phyloP scores from a whole-genome alignment of 2,888 invertebrate genomes.

The Pogonocherus hispidulus region DNA sequence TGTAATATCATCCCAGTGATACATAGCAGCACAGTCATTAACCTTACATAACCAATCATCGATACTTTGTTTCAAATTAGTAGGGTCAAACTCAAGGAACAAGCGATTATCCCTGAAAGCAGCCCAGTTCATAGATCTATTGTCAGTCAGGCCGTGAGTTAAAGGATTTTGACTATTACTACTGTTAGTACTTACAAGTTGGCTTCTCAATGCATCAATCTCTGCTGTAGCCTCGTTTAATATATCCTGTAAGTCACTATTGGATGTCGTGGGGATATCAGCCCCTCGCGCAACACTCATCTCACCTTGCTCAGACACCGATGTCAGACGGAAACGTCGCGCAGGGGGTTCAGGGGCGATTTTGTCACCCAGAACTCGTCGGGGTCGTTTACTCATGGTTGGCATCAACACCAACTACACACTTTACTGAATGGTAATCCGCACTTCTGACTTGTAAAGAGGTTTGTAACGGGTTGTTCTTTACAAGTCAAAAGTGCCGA shows the following conservation, averaged over 20 bases:
- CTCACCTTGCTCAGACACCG: no score
- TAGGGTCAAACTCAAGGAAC: neutral
- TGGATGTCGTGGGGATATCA: conserved; percentile 1
- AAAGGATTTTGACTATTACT: neutral
- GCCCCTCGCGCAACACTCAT: no score
- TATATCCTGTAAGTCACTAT: conserved; percentile 7
- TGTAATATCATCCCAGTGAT: conserved; percentile 19
- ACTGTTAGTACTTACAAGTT: conserved; percentile 11
- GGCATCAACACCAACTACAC: no score
- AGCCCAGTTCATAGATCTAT: conserved; percentile 1
- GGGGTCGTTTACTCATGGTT: no score
- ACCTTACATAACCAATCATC: conserved; percentile 12
- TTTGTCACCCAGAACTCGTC: no score
- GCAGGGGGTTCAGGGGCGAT: no score
- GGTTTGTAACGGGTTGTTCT: no score
- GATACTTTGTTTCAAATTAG: neutral
- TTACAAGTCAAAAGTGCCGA: no score
- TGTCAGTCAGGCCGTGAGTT: neutral
- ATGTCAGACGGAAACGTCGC: no score
- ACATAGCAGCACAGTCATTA: conserved; percentile 12
- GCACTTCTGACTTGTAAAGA: no score
- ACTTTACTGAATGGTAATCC: no score
- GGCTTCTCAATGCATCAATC: conserved; percentile 1
- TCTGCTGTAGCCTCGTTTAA: conserved; percentile 5
- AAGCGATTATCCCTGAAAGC: conserved; percentile 8